phyloP scores from a whole-genome alignment of 2,888 invertebrate genomes.

The Achlya flavicornis region DNA sequence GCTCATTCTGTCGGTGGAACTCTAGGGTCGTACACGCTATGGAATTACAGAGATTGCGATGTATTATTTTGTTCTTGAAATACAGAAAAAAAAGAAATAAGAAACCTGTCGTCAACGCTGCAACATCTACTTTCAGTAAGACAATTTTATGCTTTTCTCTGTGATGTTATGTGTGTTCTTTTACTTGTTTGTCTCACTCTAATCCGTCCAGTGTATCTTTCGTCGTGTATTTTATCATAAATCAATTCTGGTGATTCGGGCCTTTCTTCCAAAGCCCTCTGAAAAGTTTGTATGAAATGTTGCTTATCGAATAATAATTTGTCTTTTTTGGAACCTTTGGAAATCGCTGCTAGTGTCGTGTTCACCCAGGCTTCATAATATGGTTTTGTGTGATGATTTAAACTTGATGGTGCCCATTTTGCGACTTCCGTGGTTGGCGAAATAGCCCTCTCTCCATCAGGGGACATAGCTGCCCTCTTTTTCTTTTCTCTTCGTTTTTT shows the following conservation, averaged over 20 bases:
- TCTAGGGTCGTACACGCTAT: too few species aligned
- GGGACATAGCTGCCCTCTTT: slow-evolving; percentile 19
- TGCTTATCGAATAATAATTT: slow-evolving; percentile 40
- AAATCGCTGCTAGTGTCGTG: slow-evolving; percentile 59
- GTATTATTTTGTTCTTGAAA: too few species aligned
- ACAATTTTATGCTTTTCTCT: too few species aligned
- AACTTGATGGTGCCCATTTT: slow-evolving; percentile 60
- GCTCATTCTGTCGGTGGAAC: too few species aligned
- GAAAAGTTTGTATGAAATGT: slow-evolving; percentile 39
- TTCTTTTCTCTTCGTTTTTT: slow-evolving; percentile 12
- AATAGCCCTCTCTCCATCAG: slow-evolving; percentile 16
- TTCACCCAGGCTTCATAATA: slow-evolving; percentile 76
- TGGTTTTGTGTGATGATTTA: slow-evolving; percentile 55
- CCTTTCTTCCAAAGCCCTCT: slow-evolving; percentile 38
- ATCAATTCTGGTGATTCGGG: slow-evolving; percentile 46
- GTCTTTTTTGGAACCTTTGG: slow-evolving; percentile 46
- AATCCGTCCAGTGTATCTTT: slow-evolving; percentile 62
- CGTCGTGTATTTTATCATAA: slow-evolving; percentile 52
- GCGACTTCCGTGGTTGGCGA: slow-evolving; percentile 64
- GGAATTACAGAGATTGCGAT: too few species aligned
- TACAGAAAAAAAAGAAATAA: too few species aligned
- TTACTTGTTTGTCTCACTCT: slow-evolving; percentile 45
- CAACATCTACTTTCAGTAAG: too few species aligned
- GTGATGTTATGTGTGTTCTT: too few species aligned
- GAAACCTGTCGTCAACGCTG: too few species aligned